Percentiles rank a stretch among this genome's conserved stretches.
Conservation (phyloP, 1,140 invertebrate genomes). For the Belonocnema kinseyi region DNA sequence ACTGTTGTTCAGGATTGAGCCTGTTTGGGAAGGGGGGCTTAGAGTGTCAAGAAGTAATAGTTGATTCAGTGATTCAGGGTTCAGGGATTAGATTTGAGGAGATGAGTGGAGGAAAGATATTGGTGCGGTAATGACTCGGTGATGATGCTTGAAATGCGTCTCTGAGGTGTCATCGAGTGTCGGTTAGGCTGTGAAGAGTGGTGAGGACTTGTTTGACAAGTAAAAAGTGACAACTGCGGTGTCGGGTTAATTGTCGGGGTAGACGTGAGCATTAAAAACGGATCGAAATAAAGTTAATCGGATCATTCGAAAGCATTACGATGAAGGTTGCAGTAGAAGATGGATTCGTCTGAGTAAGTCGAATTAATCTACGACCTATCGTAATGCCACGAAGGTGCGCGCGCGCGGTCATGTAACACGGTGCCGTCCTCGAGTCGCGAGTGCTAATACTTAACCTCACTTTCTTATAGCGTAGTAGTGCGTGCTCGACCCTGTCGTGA, state of each 20-base stretch:
- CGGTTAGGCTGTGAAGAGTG: not conserved
- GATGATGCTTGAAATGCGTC: constrained; percentile 12
- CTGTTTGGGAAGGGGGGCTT: not conserved
- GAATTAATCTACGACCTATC: constrained; percentile 41
- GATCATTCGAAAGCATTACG: constrained; percentile 28
- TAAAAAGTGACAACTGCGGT: not conserved
- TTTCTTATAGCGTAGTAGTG: constrained; percentile 34
- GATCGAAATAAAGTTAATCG: constrained; percentile 6
- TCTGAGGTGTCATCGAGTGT: constrained; percentile 16
- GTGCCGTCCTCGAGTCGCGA: constrained; percentile 39
- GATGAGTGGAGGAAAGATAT: not conserved
- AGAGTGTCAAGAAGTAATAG: not conserved
- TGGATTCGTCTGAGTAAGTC: constrained; percentile 46
- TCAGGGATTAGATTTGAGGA: not conserved
- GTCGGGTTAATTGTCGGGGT: not conserved
- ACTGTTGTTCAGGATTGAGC: constrained; percentile 9
- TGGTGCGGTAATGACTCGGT: constrained; percentile 6
- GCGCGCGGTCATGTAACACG: constrained; percentile 28
- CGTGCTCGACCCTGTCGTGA: constrained; percentile 32
- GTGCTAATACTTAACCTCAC: constrained; percentile 45
- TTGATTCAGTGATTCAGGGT: not conserved
- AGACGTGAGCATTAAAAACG: not conserved
- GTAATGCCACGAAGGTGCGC: constrained; percentile 33
- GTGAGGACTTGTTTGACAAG: not conserved
- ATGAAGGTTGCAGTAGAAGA: constrained; percentile 36